Percentiles rank a stretch among this genome's conserved stretches.
These are phyloP conservation scores for Drosophila seclusa DNA, from an alignment of 2,888 invertebrate genomes.

Conservation along the genomic window DNA sequence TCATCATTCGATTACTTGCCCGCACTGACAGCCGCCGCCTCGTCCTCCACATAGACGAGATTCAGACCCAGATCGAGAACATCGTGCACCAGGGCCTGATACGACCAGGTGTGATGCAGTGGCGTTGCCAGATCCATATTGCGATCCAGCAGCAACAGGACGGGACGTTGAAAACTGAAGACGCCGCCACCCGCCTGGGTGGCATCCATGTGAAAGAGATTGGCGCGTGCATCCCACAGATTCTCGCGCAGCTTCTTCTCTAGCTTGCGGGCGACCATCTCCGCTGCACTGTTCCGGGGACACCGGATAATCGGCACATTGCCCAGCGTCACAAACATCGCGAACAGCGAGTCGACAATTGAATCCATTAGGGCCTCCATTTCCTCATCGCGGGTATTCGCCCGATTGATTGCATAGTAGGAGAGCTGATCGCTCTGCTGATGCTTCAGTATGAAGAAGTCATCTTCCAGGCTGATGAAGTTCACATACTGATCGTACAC, in stretches of 20 bases:
- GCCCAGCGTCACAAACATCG: slow-evolving; percentile 98
- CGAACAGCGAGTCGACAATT: slow-evolving; percentile 98
- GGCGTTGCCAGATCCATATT: slow-evolving; percentile 99
- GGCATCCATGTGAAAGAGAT: slow-evolving; percentile 95
- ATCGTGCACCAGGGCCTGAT: slow-evolving; percentile 99
- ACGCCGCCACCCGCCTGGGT: slow-evolving; percentile 89
- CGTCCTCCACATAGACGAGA: slow-evolving; percentile 90
- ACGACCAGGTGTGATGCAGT: slow-evolving; percentile 99
- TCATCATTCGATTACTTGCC: slow-evolving; percentile 47
- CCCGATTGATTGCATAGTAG: slow-evolving; percentile 97
- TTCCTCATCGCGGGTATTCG: slow-evolving; percentile 97
- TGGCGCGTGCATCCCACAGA: slow-evolving; percentile 97
- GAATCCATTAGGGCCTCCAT: slow-evolving; percentile 97
- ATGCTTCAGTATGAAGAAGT: slow-evolving; percentile 97
- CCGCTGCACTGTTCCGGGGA: slow-evolving; percentile 98
- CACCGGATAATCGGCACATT: slow-evolving; percentile 87
- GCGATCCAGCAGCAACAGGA: slow-evolving; percentile 96
- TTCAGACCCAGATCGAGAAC: slow-evolving; percentile 96
- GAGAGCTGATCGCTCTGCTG: slow-evolving; percentile 96
- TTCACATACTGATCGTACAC: slow-evolving; percentile 99
- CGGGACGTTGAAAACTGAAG: slow-evolving; percentile 95
- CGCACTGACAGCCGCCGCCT: slow-evolving; percentile 84
- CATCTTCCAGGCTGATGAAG: slow-evolving; percentile 99
- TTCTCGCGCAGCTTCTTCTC: slow-evolving; percentile 99
- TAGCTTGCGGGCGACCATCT: slow-evolving; percentile 98